phyloP scores from a whole-genome alignment of 2,797 vertebrate species.

The Malurus leucopterus region DNA sequence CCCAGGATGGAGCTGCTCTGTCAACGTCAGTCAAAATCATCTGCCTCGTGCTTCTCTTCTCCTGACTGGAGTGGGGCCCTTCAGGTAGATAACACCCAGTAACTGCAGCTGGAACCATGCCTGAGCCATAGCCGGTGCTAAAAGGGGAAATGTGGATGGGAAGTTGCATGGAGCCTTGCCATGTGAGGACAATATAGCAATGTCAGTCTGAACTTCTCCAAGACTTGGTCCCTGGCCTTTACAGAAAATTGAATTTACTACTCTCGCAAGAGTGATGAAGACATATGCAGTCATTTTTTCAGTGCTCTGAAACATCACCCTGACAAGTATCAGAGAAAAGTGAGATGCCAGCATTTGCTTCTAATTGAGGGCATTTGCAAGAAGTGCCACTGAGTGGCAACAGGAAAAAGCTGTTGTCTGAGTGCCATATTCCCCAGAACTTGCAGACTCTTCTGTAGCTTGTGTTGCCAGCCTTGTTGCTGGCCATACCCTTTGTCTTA shows the following conservation, averaged over 20 bases:
- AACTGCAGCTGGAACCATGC: not conserved
- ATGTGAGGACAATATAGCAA: not conserved
- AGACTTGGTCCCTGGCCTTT: not conserved
- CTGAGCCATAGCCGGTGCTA: not conserved
- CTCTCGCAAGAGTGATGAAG: not conserved
- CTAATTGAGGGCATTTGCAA: not conserved
- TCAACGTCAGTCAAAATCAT: not conserved
- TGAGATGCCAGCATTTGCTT: not conserved
- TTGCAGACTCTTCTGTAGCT: not conserved
- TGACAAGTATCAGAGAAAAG: not conserved
- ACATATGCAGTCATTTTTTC: not conserved
- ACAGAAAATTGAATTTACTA: not conserved
- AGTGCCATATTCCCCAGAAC: not conserved
- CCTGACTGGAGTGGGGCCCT: not conserved
- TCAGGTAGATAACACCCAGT: not conserved
- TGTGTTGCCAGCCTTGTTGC: not conserved
- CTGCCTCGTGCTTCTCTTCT: not conserved
- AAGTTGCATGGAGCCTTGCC: not conserved
- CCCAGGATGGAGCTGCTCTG: not conserved
- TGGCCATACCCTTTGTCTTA: not conserved
- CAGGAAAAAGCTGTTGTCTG: not conserved
- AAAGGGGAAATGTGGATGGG: not conserved
- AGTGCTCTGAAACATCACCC: not conserved
- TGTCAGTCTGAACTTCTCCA: accelerated
- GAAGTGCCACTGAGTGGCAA: not conserved